These are phyloP conservation scores for Phyllostomus discolor DNA, from an alignment of 2,113 vertebrate genomes.

Conservation along the genomic window DNA sequence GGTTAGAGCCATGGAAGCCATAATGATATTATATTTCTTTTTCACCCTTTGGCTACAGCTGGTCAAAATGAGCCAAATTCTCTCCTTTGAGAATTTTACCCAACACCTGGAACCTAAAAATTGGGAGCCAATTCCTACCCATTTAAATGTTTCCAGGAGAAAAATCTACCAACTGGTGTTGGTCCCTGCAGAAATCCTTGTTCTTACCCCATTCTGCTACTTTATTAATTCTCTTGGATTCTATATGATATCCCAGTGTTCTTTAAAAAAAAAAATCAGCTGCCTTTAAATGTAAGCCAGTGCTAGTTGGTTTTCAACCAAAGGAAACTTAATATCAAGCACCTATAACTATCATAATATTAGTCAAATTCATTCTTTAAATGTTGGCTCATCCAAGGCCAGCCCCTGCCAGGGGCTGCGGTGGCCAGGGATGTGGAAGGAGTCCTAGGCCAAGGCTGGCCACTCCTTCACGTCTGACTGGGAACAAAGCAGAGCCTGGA, in stretches of 20 bases:
- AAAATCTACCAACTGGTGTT: background rate
- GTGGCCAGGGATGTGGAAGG: background rate
- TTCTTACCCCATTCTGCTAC: background rate
- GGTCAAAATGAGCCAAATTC: background rate
- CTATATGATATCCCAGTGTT: background rate
- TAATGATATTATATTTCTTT: background rate
- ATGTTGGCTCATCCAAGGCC: slow-evolving; percentile 14
- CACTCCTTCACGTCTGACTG: background rate
- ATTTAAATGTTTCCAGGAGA: slow-evolving; percentile 13
- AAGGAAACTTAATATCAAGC: slow-evolving; percentile 23
- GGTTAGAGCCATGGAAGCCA: background rate
- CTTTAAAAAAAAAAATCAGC: background rate
- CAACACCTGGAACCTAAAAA: slow-evolving; percentile 1
- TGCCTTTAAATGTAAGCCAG: slow-evolving; percentile 39
- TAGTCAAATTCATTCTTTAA: slow-evolving; percentile 27
- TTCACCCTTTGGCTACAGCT: background rate
- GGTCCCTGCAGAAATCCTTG: background rate
- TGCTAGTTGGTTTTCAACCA: slow-evolving; percentile 7
- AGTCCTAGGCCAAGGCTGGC: background rate
- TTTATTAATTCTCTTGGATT: slow-evolving; percentile 58
- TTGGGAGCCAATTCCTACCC: background rate
- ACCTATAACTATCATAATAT: slow-evolving; percentile 8
- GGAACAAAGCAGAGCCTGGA: slow-evolving; percentile 2
- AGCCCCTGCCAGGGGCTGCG: background rate
- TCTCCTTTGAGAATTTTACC: slow-evolving; percentile 28